Evolutionary conservation across 2,888 invertebrate genomes (phyloP), one percentile per base, ranked within the genome.

Genomic region (Piscicola geometra): DNA sequence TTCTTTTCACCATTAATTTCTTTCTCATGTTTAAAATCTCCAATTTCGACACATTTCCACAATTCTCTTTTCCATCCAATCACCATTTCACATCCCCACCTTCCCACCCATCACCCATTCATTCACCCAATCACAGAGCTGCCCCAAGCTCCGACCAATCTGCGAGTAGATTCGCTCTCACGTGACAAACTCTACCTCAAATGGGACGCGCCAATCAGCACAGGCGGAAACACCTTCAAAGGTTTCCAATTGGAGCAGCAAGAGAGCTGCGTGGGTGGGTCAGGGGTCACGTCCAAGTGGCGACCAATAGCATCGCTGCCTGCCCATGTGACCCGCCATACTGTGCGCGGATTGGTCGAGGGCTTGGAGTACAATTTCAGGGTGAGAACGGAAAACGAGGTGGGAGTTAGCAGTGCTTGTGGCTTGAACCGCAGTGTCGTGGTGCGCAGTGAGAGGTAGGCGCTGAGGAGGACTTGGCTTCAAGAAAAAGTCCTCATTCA

Each of bases 171-270:
- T 28, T 82, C 82, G 72, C 76, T 83, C 52, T 82, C 81, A 41
- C 81, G 81, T 60, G 83, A 82, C 52, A 80, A 82, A 1, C 81
- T 82, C 67, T 90, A 91, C 84, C 86, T 97, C 35, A 89, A 91
- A 56, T 97, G 97, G 97, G 88, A 89, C 66, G 89, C 91, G 3
- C 94, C 95, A 0, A 95, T 96, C 82, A 96, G 95, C 1, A n/a
- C n/a, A n/a, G n/a, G n/a, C n/a, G 96, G 96, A 33, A 94, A 94
- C 82, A 92, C 93, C 84, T 79, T 84, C 77, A 93, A 93, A 15
- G 93, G 92, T 83, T 97, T 94, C 84, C 91, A 94, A 77, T 77
- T 84, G 18, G 83, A 84, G 77, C 83, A 83, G 92, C 76, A 77
- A 50, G 80, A 80, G 32, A 78, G 79, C 28, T 73, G 73, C 41